Conservation (phyloP, 2,797 vertebrate species). For the Sebastes trivittatus region DNA sequence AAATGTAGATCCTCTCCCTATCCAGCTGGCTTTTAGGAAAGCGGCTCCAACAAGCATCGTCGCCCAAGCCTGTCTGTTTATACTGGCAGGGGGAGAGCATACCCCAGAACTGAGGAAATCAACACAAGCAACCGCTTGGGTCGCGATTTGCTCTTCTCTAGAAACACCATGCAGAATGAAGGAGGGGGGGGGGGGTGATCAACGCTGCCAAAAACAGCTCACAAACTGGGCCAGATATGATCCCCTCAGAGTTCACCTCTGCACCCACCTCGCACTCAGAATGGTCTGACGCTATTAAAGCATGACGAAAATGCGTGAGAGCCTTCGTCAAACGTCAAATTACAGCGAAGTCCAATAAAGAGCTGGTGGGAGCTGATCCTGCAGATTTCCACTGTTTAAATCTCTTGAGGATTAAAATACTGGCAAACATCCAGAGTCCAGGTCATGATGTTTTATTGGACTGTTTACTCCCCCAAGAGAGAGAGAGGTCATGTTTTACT, state of each 20-base stretch:
- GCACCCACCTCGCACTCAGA: conserved; percentile 12
- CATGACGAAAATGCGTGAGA: neutral
- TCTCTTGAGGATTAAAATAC: conserved; percentile 17
- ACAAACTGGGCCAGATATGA: conserved; percentile 51
- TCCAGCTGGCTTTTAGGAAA: conserved; percentile 65
- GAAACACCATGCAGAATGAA: conserved; percentile 61
- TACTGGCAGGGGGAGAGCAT: conserved; percentile 73
- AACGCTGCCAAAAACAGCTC: conserved; percentile 36
- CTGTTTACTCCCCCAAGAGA: conserved; percentile 49
- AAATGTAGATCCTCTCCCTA: conserved; percentile 36
- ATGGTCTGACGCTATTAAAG: conserved; percentile 20
- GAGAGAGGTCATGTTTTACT: conserved; percentile 56
- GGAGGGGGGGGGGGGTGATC: conserved; percentile 21
- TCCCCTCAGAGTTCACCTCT: conserved; percentile 41
- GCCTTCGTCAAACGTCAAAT: neutral
- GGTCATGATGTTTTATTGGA: conserved; percentile 60
- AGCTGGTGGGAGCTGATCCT: neutral
- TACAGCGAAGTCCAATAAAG: neutral
- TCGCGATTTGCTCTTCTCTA: conserved; percentile 58
- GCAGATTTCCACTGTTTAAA: conserved; percentile 26
- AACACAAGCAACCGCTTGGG: conserved; percentile 58
- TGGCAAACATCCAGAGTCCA: conserved; percentile 22
- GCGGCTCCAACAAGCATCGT: conserved; percentile 45
- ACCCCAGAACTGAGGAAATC: conserved; percentile 73
- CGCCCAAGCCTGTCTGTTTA: conserved; percentile 68